A percentile compares a stretch with the other conserved stretches of the same genome.
Conservation (phyloP, 2,113 vertebrate genomes). For the Aptenodytes patagonicus region DNA sequence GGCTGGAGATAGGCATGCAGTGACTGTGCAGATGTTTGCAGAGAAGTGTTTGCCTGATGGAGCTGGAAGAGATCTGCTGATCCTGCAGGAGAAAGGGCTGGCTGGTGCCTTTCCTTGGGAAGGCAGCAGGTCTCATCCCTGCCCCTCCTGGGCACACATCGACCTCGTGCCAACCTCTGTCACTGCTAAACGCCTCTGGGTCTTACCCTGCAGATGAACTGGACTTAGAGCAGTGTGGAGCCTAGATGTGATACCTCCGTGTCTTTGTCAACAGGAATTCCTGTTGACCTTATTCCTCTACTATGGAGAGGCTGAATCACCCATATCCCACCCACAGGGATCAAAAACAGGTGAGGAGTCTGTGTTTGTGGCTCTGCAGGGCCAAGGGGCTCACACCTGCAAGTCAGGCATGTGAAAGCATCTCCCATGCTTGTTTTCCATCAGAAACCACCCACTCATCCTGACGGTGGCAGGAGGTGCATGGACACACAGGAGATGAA, state of each 20-base stretch:
- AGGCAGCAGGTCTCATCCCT: not conserved
- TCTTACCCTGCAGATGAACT: not conserved
- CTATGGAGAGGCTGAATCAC: not conserved
- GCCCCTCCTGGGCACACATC: not conserved
- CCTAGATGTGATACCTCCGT: not conserved
- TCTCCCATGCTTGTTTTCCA: not conserved
- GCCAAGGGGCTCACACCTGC: not conserved
- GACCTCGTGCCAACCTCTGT: not conserved
- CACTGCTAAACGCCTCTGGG: rapidly evolving
- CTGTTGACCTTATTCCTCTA: not conserved
- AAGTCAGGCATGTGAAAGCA: not conserved
- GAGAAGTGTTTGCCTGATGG: not conserved
- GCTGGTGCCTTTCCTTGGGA: not conserved
- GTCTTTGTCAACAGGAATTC: not conserved
- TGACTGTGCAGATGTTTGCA: not conserved
- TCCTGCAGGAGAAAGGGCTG: not conserved
- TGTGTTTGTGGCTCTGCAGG: not conserved
- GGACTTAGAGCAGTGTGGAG: not conserved
- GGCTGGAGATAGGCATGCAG: not conserved
- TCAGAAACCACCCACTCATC: not conserved
- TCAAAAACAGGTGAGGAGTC: not conserved
- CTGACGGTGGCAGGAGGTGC: not conserved
- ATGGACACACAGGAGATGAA: not conserved
- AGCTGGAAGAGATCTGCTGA: not conserved
- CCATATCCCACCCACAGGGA: not conserved